These are phyloP conservation scores for Leptodactylus fuscus DNA, from an alignment of 2,113 vertebrate species.

Conservation along the genomic window DNA sequence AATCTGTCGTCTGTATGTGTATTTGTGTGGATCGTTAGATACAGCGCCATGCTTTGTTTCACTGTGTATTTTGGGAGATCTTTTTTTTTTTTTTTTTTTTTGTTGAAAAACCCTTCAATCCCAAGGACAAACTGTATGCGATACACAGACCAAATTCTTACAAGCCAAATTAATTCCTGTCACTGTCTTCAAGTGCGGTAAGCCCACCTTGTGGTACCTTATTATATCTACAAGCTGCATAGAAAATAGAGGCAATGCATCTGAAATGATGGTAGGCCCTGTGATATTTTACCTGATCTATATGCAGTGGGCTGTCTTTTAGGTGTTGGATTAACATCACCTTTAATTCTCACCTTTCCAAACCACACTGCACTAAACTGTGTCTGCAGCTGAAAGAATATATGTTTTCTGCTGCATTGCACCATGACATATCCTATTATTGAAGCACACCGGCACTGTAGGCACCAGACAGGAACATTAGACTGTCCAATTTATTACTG, in stretches of 20 bases:
- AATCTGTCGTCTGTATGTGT: slow-evolving; percentile 14
- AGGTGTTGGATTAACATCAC: background rate
- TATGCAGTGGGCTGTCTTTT: background rate
- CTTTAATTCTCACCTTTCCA: too few species aligned
- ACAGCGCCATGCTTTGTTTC: slow-evolving; percentile 69
- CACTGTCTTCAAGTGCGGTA: background rate
- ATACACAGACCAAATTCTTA: slow-evolving; percentile 32
- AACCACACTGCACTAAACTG: too few species aligned
- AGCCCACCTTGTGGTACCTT: background rate
- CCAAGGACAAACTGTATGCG: slow-evolving; percentile 47
- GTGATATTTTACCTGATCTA: background rate
- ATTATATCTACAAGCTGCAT: background rate
- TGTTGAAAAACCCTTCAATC: slow-evolving; percentile 66
- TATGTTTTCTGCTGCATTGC: background rate
- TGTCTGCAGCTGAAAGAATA: too few species aligned
- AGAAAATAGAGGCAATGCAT: background rate
- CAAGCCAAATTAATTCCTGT: background rate
- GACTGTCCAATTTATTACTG: background rate
- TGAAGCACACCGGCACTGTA: background rate
- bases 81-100: too few species aligned
- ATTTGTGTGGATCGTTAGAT: slow-evolving; percentile 65
- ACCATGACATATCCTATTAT: background rate
- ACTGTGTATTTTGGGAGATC: slow-evolving; percentile 66
- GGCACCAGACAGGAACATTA: background rate
- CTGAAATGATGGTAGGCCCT: background rate